phyloP scores from a whole-genome alignment of 2,888 invertebrate genomes.

The Orthonychiurus folsomi region DNA sequence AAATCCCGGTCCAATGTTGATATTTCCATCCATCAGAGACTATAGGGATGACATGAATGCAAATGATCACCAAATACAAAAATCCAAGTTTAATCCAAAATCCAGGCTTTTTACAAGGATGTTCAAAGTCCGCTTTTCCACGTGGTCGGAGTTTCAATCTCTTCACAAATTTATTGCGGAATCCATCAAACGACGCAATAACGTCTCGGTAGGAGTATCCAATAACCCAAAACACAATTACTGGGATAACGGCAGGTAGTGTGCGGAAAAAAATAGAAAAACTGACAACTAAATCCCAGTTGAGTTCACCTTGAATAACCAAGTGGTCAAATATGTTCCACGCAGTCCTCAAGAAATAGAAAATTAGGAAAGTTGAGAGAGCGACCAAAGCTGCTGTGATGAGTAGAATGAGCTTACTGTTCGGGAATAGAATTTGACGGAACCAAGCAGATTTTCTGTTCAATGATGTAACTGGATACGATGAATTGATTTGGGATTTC shows the following conservation, averaged over 20 bases:
- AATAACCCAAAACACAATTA: not conserved
- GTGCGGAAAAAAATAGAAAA: not conserved
- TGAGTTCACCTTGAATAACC: not conserved
- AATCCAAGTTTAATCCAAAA: not conserved
- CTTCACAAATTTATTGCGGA: slow-evolving; percentile 2
- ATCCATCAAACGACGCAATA: not conserved
- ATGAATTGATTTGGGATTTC: not conserved
- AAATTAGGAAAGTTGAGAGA: not conserved
- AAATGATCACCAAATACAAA: not conserved
- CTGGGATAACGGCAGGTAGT: not conserved
- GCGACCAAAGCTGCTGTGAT: not conserved
- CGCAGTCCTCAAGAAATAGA: not conserved
- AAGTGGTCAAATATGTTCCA: not conserved
- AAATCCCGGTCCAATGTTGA: not conserved
- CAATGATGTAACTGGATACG: not conserved
- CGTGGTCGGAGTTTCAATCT: not conserved
- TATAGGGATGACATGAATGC: slow-evolving; percentile 2
- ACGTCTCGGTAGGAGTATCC: not conserved
- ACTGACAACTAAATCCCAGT: not conserved
- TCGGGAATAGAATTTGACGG: not conserved
- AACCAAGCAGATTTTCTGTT: not conserved
- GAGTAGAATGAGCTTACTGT: not conserved
- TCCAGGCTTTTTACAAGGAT: not conserved
- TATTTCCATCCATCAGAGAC: not conserved
- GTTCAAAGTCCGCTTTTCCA: not conserved